phyloP scores from a whole-genome alignment of 2,888 invertebrate species.

The Drosophila parthenogenetica region DNA sequence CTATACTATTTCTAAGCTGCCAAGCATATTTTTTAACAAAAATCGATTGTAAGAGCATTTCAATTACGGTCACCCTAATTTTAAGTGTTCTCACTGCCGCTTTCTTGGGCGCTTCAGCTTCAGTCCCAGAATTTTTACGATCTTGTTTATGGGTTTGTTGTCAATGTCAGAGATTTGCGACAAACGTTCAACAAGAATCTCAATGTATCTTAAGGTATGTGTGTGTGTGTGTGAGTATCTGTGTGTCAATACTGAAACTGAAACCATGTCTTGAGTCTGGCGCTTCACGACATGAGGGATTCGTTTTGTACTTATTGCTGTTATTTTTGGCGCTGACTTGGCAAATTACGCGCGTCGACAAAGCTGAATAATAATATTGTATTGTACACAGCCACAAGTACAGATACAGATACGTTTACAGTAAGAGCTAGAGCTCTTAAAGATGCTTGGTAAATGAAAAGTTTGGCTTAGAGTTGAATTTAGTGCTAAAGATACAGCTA shows the following conservation, averaged over 20 bases:
- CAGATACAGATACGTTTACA: slow-evolving; percentile 1
- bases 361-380: slow-evolving; percentile 8
- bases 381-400: neutral
- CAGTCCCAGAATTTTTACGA: slow-evolving; percentile 42
- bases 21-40: too few relatives aligned
- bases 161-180: slow-evolving; percentile 47
- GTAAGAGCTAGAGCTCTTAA: neutral
- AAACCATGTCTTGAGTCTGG: slow-evolving; percentile 45
- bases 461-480: slow-evolving; percentile 1
- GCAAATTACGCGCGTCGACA: slow-evolving; percentile 37
- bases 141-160: slow-evolving; percentile 58
- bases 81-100: neutral
- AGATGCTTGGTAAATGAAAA: neutral
- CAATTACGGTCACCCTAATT: neutral
- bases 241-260: slow-evolving; percentile 38
- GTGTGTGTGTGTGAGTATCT: neutral
- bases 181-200: slow-evolving; percentile 36
- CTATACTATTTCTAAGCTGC: too few relatives aligned
- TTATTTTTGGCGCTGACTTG: slow-evolving; percentile 47
- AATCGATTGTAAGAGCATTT: slow-evolving; percentile 7
- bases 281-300: slow-evolving; percentile 47
- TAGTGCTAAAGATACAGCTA: slow-evolving; percentile 1
- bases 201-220: neutral
- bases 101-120: slow-evolving; percentile 6
- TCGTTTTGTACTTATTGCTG: slow-evolving; percentile 19